phyloP scores from a whole-genome alignment of 2,113 vertebrate species.

The Poicephalus gulielmi region DNA sequence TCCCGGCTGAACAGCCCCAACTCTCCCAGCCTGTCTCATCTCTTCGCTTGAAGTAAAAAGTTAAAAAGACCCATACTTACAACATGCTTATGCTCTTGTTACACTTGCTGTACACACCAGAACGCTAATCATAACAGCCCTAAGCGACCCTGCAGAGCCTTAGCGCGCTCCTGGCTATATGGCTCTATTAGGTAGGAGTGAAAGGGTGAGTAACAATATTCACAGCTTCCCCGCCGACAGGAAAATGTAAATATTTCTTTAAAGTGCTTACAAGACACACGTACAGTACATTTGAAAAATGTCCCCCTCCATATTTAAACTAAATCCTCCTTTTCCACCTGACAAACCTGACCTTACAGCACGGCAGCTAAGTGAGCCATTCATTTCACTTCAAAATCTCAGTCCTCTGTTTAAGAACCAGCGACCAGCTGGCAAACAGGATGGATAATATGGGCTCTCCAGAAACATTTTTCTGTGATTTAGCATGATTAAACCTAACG shows the following conservation, averaged over 20 bases:
- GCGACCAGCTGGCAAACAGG: slow-evolving; percentile 28
- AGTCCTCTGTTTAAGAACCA: slow-evolving; percentile 20
- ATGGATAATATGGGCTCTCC: slow-evolving; percentile 26
- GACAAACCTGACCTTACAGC: slow-evolving; percentile 62
- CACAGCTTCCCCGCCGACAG: slow-evolving; percentile 52
- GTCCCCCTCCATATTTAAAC: slow-evolving; percentile 65
- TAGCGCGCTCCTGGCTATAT: neutral
- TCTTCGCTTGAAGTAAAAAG: neutral
- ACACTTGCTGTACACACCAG: slow-evolving; percentile 33
- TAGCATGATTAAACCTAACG: neutral
- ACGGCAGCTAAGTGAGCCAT: slow-evolving; percentile 65
- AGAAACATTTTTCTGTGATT: slow-evolving; percentile 20
- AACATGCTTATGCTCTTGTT: slow-evolving; percentile 64
- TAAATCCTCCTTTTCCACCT: slow-evolving; percentile 66
- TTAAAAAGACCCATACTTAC: slow-evolving; percentile 18
- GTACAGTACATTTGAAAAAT: slow-evolving; percentile 73
- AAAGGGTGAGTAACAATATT: slow-evolving; percentile 40
- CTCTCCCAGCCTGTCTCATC: neutral
- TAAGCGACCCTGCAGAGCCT: neutral
- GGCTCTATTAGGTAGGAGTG: neutral
- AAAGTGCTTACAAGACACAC: slow-evolving; percentile 73
- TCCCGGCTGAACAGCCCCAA: neutral
- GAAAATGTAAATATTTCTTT: slow-evolving; percentile 72
- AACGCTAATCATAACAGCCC: slow-evolving; percentile 56
- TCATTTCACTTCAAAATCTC: slow-evolving; percentile 64